A percentile compares a stretch with the other conserved stretches of the same genome.
phyloP scores from a whole-genome alignment of 2,888 invertebrate species.

The Himalopsyche kuldschensis region DNA sequence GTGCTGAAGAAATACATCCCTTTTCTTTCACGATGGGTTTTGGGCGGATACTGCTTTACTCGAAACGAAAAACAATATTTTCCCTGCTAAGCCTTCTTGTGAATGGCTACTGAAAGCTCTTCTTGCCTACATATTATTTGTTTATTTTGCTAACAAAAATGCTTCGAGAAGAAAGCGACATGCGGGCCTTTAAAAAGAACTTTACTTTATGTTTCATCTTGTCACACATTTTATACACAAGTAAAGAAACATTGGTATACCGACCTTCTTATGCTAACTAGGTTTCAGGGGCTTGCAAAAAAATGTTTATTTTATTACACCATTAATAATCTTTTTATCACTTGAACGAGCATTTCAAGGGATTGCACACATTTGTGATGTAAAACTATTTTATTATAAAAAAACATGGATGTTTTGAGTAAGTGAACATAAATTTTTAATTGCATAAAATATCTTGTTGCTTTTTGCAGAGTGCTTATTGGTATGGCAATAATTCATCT shows the following conservation, averaged over 20 bases:
- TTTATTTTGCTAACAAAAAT: neutral
- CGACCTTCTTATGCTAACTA: neutral
- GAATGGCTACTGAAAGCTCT: neutral
- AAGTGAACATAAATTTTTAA: too few relatives aligned
- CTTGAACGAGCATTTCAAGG: too few relatives aligned
- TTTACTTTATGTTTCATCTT: neutral
- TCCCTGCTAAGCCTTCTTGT: constrained; percentile 30
- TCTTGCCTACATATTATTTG: neutral
- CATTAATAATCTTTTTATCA: too few relatives aligned
- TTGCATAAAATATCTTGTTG: too few relatives aligned
- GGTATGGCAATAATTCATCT: too few relatives aligned
- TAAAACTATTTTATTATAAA: too few relatives aligned
- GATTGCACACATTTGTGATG: too few relatives aligned
- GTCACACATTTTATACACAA: neutral
- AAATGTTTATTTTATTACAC: too few relatives aligned
- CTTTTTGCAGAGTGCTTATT: too few relatives aligned
- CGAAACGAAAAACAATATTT: constrained; percentile 37
- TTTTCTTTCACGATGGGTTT: neutral
- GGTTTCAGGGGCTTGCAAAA: too few relatives aligned
- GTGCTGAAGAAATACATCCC: constrained; percentile 8
- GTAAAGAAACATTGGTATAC: neutral
- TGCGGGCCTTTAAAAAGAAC: constrained; percentile 13
- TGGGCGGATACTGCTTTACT: constrained; percentile 5
- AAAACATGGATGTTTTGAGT: too few relatives aligned
- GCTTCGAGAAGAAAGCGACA: neutral